A percentile compares a stretch with the other conserved stretches of the same genome.
These are phyloP conservation scores for Elymnias hypermnestra DNA, from an alignment of 1,140 invertebrate genomes.

Conservation along the genomic window DNA sequence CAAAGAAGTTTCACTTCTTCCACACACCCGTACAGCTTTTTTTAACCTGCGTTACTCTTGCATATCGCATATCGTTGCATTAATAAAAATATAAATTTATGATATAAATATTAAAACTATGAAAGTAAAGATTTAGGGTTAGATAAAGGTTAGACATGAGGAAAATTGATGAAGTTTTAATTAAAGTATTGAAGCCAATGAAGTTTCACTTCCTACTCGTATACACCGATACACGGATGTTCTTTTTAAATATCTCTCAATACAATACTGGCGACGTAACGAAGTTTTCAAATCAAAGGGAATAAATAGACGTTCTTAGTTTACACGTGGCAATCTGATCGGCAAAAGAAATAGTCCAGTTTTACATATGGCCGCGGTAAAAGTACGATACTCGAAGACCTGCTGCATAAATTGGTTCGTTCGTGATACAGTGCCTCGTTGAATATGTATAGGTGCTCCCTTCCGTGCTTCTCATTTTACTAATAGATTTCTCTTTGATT, in stretches of 20 bases:
- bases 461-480: conserved; percentile 75
- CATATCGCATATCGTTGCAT: no score
- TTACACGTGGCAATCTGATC: conserved; percentile 68
- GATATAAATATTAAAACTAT: no score
- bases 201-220: no score
- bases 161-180: no score
- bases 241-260: conserved; percentile 23
- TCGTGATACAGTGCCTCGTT: conserved; percentile 74
- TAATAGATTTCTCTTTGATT: conserved; percentile 76
- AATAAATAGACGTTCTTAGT: conserved; percentile 47
- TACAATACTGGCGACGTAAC: conserved; percentile 33
- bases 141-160: no score
- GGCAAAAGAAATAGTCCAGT: conserved; percentile 65
- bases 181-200: no score
- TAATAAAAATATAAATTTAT: no score
- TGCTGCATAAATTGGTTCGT: conserved; percentile 70
- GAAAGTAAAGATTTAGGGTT: no score
- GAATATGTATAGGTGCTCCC: conserved; percentile 75
- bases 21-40: no score
- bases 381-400: conserved; percentile 67
- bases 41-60: no score
- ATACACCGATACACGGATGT: no score
- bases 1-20: no score
- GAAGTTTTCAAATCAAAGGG: conserved; percentile 38
- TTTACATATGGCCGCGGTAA: conserved; percentile 69